Evolutionary conservation across 2,797 vertebrate genomes (phyloP).

Genomic region (Propithecus perrieri): DNA sequence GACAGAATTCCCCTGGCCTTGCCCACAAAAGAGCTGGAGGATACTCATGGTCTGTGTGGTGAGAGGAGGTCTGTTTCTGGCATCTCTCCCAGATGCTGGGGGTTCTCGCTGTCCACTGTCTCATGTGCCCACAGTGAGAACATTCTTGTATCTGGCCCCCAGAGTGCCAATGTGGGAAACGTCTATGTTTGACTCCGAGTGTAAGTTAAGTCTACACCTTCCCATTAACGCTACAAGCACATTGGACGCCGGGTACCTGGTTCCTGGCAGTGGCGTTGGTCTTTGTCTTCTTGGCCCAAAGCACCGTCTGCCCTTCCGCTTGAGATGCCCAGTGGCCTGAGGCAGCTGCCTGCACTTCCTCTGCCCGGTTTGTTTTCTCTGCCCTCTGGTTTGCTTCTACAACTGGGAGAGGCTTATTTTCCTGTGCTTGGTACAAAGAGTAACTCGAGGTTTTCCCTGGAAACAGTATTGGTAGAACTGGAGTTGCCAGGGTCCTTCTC

Average conservation of each 20-base stretch:
- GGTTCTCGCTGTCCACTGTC: not conserved
- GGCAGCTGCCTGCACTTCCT: not conserved
- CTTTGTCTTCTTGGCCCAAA: not conserved
- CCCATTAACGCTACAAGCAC: not conserved
- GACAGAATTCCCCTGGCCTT: not conserved
- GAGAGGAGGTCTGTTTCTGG: not conserved
- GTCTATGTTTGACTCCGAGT: not conserved
- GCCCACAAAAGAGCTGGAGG: not conserved
- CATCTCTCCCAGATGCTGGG: accelerated
- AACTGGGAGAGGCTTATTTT: not conserved
- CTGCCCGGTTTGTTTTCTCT: not conserved
- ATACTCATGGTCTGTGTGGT: not conserved
- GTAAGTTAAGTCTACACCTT: not conserved
- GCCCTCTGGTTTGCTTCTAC: not conserved
- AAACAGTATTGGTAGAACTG: not conserved
- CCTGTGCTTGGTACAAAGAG: not conserved
- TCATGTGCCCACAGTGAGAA: not conserved
- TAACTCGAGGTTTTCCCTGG: not conserved
- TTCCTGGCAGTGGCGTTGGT: not conserved
- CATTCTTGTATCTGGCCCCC: not conserved
- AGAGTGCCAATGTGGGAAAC: not conserved
- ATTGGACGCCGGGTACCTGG: not conserved
- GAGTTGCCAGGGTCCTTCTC: not conserved
- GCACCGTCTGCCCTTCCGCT: not conserved
- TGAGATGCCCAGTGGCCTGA: not conserved